Conservation (phyloP, 2,113 vertebrate genomes). For the Zosterops hypoxanthus region DNA sequence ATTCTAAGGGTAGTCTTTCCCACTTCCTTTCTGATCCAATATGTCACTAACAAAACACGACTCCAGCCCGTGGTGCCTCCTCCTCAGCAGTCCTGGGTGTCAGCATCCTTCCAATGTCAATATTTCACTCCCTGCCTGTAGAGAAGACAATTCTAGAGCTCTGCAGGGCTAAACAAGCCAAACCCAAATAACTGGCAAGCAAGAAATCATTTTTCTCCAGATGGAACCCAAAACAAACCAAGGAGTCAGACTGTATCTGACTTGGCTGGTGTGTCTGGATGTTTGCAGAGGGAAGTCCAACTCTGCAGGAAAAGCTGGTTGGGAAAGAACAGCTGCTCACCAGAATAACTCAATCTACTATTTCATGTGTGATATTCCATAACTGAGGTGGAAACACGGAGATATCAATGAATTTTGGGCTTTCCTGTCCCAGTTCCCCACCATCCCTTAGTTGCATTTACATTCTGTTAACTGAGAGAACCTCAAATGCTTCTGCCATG, state of each 20-base stretch:
- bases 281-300: background rate
- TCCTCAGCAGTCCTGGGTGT: background rate
- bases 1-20: background rate
- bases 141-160: background rate
- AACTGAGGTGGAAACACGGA: background rate
- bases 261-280: background rate
- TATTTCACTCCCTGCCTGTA: background rate
- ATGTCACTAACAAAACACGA: background rate
- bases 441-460: background rate
- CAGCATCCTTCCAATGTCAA: background rate
- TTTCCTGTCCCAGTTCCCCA: background rate
- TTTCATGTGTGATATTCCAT: background rate
- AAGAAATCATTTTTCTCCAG: background rate
- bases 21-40: background rate
- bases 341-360: background rate
- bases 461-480: fast-evolving
- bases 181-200: background rate
- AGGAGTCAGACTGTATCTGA: background rate
- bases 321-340: background rate
- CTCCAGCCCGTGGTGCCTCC: background rate
- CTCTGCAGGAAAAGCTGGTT: background rate
- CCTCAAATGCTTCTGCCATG: background rate
- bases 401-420: background rate
- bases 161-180: background rate
- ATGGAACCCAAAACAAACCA: background rate